Percentiles rank a stretch among this genome's conserved stretches.
Conservation (phyloP, 2,113 vertebrate genomes). For the Hemicordylus capensis region DNA sequence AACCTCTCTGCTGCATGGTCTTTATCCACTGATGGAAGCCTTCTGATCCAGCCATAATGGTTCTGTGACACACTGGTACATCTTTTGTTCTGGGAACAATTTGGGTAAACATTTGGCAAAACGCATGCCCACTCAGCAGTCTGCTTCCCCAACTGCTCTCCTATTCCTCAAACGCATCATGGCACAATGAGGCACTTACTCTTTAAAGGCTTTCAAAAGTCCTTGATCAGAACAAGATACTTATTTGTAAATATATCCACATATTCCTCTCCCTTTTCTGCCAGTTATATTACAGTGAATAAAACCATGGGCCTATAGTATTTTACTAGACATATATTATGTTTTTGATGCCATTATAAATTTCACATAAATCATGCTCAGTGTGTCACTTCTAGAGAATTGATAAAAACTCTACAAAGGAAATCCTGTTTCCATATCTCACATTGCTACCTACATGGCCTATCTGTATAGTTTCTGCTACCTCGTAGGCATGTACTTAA, state of each 20-base stretch:
- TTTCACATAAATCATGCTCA: not conserved
- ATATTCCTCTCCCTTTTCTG: not conserved
- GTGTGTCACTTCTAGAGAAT: not conserved
- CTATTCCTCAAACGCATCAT: not conserved
- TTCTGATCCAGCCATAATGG: not conserved
- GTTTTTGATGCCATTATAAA: not conserved
- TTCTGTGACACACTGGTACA: not conserved
- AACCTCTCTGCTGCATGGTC: not conserved
- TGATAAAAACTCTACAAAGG: not conserved
- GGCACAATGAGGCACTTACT: conserved; percentile 38
- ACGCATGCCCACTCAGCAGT: not conserved
- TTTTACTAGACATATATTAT: conserved; percentile 30
- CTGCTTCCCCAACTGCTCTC: not conserved
- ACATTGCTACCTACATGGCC: not conserved
- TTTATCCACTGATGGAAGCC: not conserved
- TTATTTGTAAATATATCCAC: conserved; percentile 14
- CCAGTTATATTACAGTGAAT: conserved; percentile 19
- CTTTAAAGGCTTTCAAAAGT: conserved; percentile 43
- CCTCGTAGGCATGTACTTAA: not conserved
- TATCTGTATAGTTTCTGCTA: not conserved
- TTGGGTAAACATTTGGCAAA: not conserved
- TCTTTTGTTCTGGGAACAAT: not conserved
- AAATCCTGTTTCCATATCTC: conserved; percentile 31
- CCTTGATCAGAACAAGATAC: conserved; percentile 4
- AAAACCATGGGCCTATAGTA: not conserved